Percentiles rank a stretch among this genome's conserved stretches.
Conservation (phyloP, 2,888 invertebrate species). For the Terebella lapidaria region DNA sequence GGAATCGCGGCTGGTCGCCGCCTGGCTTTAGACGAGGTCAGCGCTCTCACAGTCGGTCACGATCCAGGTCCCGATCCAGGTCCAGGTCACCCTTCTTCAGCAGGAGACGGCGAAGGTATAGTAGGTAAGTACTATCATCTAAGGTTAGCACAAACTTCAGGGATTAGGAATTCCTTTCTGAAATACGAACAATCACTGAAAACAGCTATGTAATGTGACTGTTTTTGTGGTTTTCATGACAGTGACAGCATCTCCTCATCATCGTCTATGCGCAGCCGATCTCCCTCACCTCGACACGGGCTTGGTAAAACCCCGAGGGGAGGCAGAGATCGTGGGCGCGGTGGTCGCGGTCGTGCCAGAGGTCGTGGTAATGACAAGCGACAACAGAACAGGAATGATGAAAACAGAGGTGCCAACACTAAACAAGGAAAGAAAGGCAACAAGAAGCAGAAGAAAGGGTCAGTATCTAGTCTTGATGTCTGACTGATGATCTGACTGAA, state of each 20-base stretch:
- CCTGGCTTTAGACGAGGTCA: conserved; percentile 12
- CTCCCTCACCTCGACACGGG: not conserved
- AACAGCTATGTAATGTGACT: not conserved
- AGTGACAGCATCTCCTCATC: too few relatives aligned
- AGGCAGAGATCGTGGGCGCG: not conserved
- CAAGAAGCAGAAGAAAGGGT: not conserved
- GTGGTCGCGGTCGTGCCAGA: not conserved
- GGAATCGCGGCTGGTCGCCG: not conserved
- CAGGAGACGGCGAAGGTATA: conserved; percentile 21
- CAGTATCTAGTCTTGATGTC: not conserved
- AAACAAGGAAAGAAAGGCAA: not conserved
- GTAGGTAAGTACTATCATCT: conserved; percentile 6
- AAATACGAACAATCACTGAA: too few relatives aligned
- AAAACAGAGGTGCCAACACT: not conserved
- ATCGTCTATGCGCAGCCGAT: not conserved
- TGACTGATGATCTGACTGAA: too few relatives aligned
- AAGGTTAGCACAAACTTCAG: not conserved
- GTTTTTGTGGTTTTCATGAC: not conserved
- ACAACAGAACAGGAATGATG: not conserved
- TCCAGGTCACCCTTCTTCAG: conserved; percentile 38
- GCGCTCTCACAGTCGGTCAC: conserved; percentile 6
- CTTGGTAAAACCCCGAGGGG: not conserved
- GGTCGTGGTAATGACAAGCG: not conserved
- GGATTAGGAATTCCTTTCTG: not conserved
- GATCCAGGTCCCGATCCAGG: conserved; percentile 33